Base-by-base conservation (phyloP, 2,113 vertebrate species). In the Empidonax traillii region DNA sequence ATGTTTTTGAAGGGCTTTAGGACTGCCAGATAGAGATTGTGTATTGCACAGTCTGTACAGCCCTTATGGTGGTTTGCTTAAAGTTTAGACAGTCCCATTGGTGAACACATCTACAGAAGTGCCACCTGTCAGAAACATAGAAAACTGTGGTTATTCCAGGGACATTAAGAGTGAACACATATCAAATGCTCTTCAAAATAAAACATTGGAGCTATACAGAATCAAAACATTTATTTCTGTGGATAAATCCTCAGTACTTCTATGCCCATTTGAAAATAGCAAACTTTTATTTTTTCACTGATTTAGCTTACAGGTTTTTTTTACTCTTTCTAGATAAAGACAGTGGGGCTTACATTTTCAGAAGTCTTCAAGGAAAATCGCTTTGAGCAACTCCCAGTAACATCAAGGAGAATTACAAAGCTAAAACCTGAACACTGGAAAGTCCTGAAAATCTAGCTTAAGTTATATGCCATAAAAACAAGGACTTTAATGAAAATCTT, bases 361-460 rank as follows among this genome's bases (percentile, higher is more conserved):
- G 67, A 92, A 80, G n/a, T 73, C 68, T 84, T 90, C 47, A 76
- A 87, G 66, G 44, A 78, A 89, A 71, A 85, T 75, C 55, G 76
- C 78, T 90, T 69, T 87, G 44, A 67, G 77, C 73, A 89, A 67
- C 49, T 78, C 61, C 68, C 53, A 81, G 43, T 56, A 86, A 94
- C 74, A 66, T 90, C 71, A 95, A 91, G 56, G 49, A 89, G 59
- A 96, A 93, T 49, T 73, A 23, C 21, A 85, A 84, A 91, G 22
- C 33, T 90, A 66, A 91, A 94, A 35, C 33, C 13, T 8, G 4
- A 93, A 76, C 67, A n/a, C 69, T 47, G 46, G 67, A 65, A 94
- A 89, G 61, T 88, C 59, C 66, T 89, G 81, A 94, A 94, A 87
- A 72, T 49, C 76, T 63, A 41, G 43, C 56, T 87, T 51, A 72